Base-by-base conservation (phyloP, 2,797 vertebrate species). In the Lithobates sylvaticus region DNA sequence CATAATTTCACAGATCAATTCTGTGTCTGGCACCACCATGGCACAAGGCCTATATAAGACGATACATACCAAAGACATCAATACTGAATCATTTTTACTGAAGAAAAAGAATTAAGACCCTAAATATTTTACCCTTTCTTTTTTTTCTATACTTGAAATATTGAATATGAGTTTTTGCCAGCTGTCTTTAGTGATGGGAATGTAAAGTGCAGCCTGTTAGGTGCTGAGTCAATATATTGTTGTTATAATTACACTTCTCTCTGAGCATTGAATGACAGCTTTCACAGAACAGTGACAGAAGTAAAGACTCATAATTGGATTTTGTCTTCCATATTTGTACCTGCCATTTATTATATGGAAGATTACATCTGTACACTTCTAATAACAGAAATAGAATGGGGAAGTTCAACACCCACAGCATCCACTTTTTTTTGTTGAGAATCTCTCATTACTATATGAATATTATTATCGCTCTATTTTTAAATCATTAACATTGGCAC, bases 1-100 rank as follows among this genome's bases (percentile, higher is more conserved):
- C 94, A 95, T 93, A 80, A 97, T 96, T 93, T 96, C 97, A 94
- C 96, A 97, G 92, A 97, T 96, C 54, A 97, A 92, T 90, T 97
- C 94, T 29, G 90, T 92, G 89, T 96, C 97, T 32, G 96, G 95
- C 78, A 96, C 94, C 88, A 94, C 96, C 96, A 96, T 94, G 54
- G 96, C 96, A 91, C 95, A 96, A 21, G 95, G 96, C 90, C 96
- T 96, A 68, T 96, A 68, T 54, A 81, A 88, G 68, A 86, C 2
- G 10, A 47, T 47, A 13, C 10, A 61, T 23, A n/a, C 21, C 54
- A 61, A 61, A n/a, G 5, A 2, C 8, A 61, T 23, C 21, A 61
- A 23, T 23, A 18, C 15, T 54, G 10, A 47, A 47, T 54, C 18
- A 61, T 23, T 61, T 61, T 61, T 61, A 61, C 5, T 18, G 21